Percentiles rank a stretch among this genome's conserved stretches.
Conservation (phyloP, 2,797 vertebrate genomes). For the Pangasius mekongensis region DNA sequence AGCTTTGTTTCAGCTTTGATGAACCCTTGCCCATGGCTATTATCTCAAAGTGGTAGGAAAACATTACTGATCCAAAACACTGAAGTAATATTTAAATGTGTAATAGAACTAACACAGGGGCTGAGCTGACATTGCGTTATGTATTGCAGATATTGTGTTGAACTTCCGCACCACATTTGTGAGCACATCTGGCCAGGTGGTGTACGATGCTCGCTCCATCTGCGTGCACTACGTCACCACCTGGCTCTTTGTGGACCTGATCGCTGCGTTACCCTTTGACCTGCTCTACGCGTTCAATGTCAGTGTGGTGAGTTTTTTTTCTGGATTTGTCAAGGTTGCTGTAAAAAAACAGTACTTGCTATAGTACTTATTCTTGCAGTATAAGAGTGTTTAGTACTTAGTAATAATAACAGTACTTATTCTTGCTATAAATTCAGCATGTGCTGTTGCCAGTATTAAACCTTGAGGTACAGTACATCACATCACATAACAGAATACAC, state of each 20-base stretch:
- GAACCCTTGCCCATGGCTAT: neutral
- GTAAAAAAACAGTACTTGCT: too few relatives aligned
- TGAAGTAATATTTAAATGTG: neutral
- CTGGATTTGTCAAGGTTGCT: neutral
- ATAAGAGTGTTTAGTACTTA: too few relatives aligned
- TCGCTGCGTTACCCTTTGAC: conserved; percentile 96
- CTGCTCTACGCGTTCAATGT: conserved; percentile 97
- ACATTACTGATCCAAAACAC: neutral
- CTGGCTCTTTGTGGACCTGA: conserved; percentile 98
- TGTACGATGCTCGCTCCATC: conserved; percentile 97
- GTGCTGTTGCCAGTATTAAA: neutral
- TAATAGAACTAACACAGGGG: too few relatives aligned
- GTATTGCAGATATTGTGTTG: conserved; percentile 89
- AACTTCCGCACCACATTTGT: conserved; percentile 98
- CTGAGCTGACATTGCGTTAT: neutral
- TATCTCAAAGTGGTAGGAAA: neutral
- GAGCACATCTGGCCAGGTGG: conserved; percentile 98
- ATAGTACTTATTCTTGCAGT: too few relatives aligned
- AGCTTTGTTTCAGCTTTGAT: neutral
- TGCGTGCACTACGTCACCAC: conserved; percentile 98
- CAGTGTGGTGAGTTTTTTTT: conserved; percentile 89
- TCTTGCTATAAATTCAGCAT: neutral
- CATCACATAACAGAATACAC: neutral
- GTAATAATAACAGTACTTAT: too few relatives aligned
- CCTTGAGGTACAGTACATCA: conserved; percentile 24